A percentile compares a stretch with the other conserved stretches of the same genome.
These are phyloP conservation scores for Enteromius thamalakanensis DNA, from an alignment of 2,797 vertebrate genomes.

Conservation along the genomic window DNA sequence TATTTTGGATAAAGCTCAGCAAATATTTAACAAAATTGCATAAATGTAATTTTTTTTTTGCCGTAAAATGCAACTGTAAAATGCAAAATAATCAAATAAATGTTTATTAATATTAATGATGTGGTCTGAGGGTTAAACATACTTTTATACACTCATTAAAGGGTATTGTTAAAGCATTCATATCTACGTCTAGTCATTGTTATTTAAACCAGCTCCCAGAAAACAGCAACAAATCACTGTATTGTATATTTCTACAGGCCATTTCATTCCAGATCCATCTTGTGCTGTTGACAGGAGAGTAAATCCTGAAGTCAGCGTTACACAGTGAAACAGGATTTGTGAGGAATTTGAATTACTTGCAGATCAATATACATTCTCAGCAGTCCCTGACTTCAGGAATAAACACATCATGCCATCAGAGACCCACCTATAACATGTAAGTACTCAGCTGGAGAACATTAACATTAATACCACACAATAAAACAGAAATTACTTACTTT, in stretches of 20 bases:
- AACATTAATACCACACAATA: not conserved
- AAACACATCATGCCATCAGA: constrained; percentile 20
- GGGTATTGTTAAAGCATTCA: not conserved
- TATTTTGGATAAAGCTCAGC: not conserved
- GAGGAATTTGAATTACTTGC: constrained; percentile 42
- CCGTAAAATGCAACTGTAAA: not conserved
- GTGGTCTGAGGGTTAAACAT: not conserved
- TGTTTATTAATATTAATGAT: not conserved
- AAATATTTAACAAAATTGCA: not conserved
- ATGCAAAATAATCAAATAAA: not conserved
- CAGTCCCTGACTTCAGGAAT: constrained; percentile 4
- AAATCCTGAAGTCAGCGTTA: constrained; percentile 37
- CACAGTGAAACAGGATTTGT: constrained; percentile 36
- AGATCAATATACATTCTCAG: constrained; percentile 41
- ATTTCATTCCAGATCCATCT: constrained; percentile 37
- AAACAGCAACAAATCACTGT: not conserved
- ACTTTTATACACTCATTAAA: not conserved
- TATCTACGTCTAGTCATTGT: not conserved
- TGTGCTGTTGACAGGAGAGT: constrained; percentile 37
- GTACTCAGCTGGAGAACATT: not conserved
- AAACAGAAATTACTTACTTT: no score
- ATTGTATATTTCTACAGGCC: not conserved
- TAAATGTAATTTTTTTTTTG: not conserved
- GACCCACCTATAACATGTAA: not conserved
- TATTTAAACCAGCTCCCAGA: not conserved